A percentile compares a stretch with the other conserved stretches of the same genome.
Evolutionary conservation across 2,888 invertebrate genomes (phyloP).

Genomic region (Cephus pygmeus): DNA sequence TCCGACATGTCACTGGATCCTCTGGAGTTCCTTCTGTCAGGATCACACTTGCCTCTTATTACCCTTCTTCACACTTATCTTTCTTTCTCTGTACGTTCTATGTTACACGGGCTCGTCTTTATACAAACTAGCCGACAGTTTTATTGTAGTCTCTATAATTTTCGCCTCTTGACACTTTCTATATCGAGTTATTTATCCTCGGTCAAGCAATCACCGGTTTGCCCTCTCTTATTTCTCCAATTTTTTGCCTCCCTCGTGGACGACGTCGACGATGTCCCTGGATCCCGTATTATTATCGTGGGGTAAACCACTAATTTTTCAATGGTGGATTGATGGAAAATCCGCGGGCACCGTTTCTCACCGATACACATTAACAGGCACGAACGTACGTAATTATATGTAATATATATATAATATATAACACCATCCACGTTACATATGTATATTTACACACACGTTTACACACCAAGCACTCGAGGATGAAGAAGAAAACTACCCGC

Average conservation of each 20-base stretch:
- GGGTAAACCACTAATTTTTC: background rate
- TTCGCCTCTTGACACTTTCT: background rate
- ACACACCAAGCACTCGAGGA: background rate
- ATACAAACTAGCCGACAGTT: background rate
- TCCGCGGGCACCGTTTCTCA: background rate
- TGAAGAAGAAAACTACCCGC: background rate
- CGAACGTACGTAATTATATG: background rate
- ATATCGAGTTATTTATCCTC: background rate
- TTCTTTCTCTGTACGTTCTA: background rate
- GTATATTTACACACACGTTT: background rate
- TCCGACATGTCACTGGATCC: constrained; percentile 69
- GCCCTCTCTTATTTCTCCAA: background rate
- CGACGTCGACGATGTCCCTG: background rate
- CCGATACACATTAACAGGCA: background rate
- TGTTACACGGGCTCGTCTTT: background rate
- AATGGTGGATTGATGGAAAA: background rate
- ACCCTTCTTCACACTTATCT: background rate
- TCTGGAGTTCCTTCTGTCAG: constrained; percentile 41
- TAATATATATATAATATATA: background rate
- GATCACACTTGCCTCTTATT: constrained; percentile 9
- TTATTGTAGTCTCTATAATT: background rate
- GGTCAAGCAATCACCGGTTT: background rate
- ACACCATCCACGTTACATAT: background rate
- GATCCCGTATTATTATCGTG: background rate
- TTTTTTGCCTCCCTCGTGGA: background rate